Conservation (phyloP, 2,888 invertebrate genomes). For the Eueremaeus valkanovi region DNA sequence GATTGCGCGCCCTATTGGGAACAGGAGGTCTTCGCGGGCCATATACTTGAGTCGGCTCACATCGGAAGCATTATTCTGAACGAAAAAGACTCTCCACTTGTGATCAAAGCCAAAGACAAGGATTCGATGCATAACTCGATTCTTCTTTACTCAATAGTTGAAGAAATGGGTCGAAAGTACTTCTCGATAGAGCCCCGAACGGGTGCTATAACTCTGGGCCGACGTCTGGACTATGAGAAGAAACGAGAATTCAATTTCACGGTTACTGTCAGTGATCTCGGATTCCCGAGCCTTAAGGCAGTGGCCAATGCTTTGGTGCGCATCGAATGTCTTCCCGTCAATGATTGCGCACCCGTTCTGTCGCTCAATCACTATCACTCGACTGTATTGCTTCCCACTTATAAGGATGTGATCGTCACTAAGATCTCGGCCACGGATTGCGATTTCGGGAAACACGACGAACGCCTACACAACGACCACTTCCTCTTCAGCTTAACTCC, state of each 20-base stretch:
- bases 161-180: constrained; percentile 68
- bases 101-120: constrained; percentile 74
- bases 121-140: constrained; percentile 82
- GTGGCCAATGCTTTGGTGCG: constrained; percentile 72
- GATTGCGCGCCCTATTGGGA: constrained; percentile 73
- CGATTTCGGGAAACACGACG: constrained; percentile 60
- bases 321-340: constrained; percentile 73
- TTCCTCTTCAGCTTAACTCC: constrained; percentile 27
- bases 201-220: constrained; percentile 72
- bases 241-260: constrained; percentile 68
- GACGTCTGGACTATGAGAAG: constrained; percentile 74
- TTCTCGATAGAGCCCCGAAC: constrained; percentile 84
- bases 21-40: constrained; percentile 65
- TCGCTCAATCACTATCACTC: constrained; percentile 66
- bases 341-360: constrained; percentile 85
- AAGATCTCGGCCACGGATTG: constrained; percentile 67
- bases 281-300: constrained; percentile 73
- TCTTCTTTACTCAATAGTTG: constrained; percentile 77
- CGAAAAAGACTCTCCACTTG: constrained; percentile 68
- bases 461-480: constrained; percentile 23
- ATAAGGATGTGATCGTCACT: constrained; percentile 64
- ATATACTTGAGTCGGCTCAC: constrained; percentile 68
- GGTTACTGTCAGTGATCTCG: constrained; percentile 78
- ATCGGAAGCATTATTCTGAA: constrained; percentile 69
- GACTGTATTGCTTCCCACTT: constrained; percentile 74